phyloP scores from a whole-genome alignment of 2,888 invertebrate species.

The Xanthostigma xanthostigma region DNA sequence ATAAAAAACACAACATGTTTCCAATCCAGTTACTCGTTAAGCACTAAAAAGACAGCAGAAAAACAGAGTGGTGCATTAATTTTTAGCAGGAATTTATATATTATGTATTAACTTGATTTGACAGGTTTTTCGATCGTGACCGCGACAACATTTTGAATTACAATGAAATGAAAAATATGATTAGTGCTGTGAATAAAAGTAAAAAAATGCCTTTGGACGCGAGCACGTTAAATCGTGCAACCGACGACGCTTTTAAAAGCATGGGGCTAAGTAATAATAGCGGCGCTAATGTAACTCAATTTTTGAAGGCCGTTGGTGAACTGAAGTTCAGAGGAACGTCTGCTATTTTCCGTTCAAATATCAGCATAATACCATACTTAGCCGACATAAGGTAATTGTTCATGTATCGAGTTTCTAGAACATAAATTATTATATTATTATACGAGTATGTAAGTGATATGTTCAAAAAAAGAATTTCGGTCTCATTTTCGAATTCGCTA shows the following conservation, averaged over 20 bases:
- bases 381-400: constrained; percentile 12
- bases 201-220: constrained; percentile 38
- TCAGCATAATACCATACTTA: constrained; percentile 22
- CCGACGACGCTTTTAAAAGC: constrained; percentile 19
- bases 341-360: constrained; percentile 42
- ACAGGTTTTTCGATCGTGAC: constrained; percentile 43
- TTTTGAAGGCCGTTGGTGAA: constrained; percentile 48
- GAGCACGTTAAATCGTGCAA: constrained; percentile 36
- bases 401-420: too few species aligned
- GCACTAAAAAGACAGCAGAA: too few species aligned
- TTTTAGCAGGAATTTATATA: background rate
- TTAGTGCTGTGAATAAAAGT: constrained; percentile 36
- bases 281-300: constrained; percentile 27
- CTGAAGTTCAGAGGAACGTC: constrained; percentile 52
- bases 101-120: constrained; percentile 18
- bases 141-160: constrained; percentile 35
- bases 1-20: too few species aligned
- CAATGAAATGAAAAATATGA: constrained; percentile 41
- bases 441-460: too few species aligned
- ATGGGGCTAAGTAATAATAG: constrained; percentile 20
- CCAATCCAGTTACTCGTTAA: too few species aligned
- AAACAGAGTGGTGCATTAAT: background rate
- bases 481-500: too few species aligned
- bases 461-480: too few species aligned
- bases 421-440: too few species aligned